Conservation (phyloP, 1,140 invertebrate genomes). For the Tetramorium alpestre region DNA sequence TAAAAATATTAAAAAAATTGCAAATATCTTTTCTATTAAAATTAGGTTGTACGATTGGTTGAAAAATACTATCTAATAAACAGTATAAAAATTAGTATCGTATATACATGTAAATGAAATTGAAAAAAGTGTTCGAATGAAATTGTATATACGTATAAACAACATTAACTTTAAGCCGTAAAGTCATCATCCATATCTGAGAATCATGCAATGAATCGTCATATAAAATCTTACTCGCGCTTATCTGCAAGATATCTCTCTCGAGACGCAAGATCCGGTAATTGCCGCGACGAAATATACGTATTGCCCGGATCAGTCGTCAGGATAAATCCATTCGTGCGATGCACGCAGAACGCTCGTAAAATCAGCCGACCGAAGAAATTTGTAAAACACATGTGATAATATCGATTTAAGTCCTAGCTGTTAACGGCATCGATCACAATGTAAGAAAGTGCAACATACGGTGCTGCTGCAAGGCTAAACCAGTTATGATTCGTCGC, state of each 20-base stretch:
- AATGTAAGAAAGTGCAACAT: slow-evolving; percentile 42
- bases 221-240: slow-evolving; percentile 11
- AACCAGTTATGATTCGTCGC: slow-evolving; percentile 2
- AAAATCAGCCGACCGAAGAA: slow-evolving; percentile 29
- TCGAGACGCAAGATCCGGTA: not conserved
- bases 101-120: not conserved
- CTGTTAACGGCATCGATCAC: slow-evolving; percentile 9
- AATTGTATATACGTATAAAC: not conserved
- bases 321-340: not conserved
- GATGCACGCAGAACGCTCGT: not conserved
- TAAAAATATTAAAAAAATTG: not conserved
- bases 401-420: not conserved
- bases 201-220: not conserved
- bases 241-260: not conserved
- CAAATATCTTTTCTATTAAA: not conserved
- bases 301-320: not conserved
- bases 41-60: not conserved
- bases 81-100: not conserved
- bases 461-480: not conserved
- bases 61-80: too few relatives aligned
- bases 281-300: not conserved
- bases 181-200: not conserved
- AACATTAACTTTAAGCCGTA: not conserved
- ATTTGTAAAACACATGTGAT: slow-evolving; percentile 37
- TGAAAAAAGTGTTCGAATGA: not conserved